phyloP scores from a whole-genome alignment of 2,888 invertebrate species.

The Leuctra nigra region DNA sequence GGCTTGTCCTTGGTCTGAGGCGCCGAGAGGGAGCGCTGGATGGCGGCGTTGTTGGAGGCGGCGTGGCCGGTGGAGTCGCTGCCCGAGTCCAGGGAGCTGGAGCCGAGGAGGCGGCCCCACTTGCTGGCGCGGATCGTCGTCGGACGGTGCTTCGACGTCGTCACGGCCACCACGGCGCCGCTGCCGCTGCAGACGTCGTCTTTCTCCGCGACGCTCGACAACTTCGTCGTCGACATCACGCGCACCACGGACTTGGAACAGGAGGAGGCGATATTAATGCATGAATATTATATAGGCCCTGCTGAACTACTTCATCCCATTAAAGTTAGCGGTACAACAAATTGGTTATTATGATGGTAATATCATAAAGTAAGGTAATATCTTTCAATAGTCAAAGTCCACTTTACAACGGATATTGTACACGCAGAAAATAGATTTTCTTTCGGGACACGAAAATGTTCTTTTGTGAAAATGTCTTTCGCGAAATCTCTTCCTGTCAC shows the following conservation, averaged over 20 bases:
- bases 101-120: slow-evolving; percentile 77
- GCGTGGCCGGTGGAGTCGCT: slow-evolving; percentile 53
- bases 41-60: slow-evolving; percentile 25
- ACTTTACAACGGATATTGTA: no score
- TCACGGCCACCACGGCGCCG: slow-evolving; percentile 37
- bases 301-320: no score
- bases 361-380: no score
- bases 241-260: slow-evolving; percentile 38
- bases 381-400: no score
- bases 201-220: slow-evolving; percentile 47
- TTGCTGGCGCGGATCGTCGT: slow-evolving; percentile 47
- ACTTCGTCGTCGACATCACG: slow-evolving; percentile 46
- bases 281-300: no score
- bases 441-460: no score
- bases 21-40: slow-evolving; percentile 22
- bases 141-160: slow-evolving; percentile 27
- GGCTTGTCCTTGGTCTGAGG: slow-evolving; percentile 30
- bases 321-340: no score
- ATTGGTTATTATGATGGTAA: no score
- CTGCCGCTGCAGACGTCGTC: slow-evolving; percentile 39
- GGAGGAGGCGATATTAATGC: no score
- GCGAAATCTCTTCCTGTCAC: no score
- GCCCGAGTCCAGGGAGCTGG: slow-evolving; percentile 62
- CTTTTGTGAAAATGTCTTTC: no score
- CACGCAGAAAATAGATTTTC: no score